phyloP scores from a whole-genome alignment of 2,888 invertebrate species.

The Diaphora mendica region DNA sequence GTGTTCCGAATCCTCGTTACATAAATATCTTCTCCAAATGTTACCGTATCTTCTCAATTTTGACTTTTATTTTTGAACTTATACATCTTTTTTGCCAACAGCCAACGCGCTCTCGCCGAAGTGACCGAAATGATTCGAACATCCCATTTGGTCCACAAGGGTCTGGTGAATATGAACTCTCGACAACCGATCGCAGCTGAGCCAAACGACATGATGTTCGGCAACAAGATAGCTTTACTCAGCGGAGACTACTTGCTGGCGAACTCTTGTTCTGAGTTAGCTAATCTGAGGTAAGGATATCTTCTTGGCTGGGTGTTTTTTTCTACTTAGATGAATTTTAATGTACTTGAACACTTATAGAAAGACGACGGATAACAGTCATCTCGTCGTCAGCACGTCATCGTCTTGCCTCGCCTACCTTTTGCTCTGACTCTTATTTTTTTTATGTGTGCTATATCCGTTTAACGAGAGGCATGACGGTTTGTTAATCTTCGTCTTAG shows the following conservation, averaged over 20 bases:
- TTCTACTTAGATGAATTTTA: too few species aligned
- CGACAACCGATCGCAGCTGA: constrained; percentile 85
- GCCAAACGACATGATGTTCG: constrained; percentile 94
- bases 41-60: background rate
- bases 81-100: constrained; percentile 53
- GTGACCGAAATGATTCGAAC: constrained; percentile 99
- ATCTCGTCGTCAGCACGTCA: too few species aligned
- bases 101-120: constrained; percentile 95
- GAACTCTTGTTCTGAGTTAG: constrained; percentile 95
- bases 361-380: too few species aligned
- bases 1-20: background rate
- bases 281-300: constrained; percentile 88
- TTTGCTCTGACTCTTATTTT: too few species aligned
- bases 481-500: too few species aligned
- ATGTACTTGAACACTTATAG: too few species aligned
- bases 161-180: constrained; percentile 93
- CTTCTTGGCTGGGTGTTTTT: too few species aligned
- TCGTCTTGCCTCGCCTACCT: too few species aligned
- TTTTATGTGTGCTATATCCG: too few species aligned
- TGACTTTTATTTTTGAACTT: background rate
- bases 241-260: constrained; percentile 97
- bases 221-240: constrained; percentile 97
- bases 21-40: background rate
- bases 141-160: constrained; percentile 96
- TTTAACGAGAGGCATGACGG: too few species aligned